Conservation (phyloP, 2,888 invertebrate genomes). For the Acanthosepion pharaonis region DNA sequence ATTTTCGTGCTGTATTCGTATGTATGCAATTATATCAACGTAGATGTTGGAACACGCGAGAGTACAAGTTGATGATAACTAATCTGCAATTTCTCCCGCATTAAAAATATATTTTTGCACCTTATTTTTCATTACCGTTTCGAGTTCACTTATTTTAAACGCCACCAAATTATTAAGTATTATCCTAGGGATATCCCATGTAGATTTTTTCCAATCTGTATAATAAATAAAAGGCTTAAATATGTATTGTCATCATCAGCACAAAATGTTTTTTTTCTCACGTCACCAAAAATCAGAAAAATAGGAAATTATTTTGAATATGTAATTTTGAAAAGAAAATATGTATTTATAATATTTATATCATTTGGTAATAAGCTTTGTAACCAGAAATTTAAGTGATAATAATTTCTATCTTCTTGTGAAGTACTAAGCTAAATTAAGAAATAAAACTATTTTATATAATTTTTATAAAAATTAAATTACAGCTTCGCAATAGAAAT, state of each 20-base stretch:
- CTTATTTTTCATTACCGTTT: neutral
- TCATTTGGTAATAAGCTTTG: neutral
- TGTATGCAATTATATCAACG: conserved; percentile 15
- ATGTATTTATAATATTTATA: neutral
- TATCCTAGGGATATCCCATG: no score
- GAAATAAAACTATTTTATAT: no score
- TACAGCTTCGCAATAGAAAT: no score
- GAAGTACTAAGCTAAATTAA: no score
- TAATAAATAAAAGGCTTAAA: neutral
- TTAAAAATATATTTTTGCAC: neutral
- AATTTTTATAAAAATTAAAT: no score
- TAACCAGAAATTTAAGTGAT: no score
- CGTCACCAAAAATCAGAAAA: neutral
- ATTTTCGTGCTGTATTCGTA: conserved; percentile 24
- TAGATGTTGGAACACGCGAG: conserved; percentile 45
- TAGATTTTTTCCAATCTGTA: no score
- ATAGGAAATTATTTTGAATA: neutral
- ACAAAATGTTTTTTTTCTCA: neutral
- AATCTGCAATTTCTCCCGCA: neutral
- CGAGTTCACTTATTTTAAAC: neutral
- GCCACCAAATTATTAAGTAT: neutral
- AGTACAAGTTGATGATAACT: conserved; percentile 25
- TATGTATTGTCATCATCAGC: neutral
- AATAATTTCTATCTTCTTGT: no score
- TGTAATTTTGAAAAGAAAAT: neutral